These are phyloP conservation scores for Mactromeris polynyma DNA, from an alignment of 2,888 invertebrate species.

Conservation along the genomic window DNA sequence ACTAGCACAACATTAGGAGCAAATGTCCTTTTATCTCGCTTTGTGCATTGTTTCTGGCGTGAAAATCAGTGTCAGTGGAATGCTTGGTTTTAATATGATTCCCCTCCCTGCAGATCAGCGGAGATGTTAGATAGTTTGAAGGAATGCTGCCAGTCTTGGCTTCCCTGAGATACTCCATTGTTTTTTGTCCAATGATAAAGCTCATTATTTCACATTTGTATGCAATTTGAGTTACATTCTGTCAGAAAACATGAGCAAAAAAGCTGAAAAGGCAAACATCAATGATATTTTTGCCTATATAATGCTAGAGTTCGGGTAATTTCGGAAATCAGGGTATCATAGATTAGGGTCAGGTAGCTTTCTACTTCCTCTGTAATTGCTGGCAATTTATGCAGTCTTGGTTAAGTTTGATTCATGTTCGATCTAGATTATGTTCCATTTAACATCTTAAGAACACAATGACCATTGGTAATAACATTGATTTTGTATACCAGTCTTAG, in stretches of 20 bases:
- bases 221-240: neutral
- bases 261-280: neutral
- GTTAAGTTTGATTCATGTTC: no score
- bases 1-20: conserved; percentile 15
- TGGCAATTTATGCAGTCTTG: no score
- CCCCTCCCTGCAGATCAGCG: neutral
- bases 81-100: conserved; percentile 12
- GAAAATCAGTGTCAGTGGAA: conserved; percentile 37
- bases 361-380: no score
- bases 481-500: no score
- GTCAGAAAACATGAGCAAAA: conserved; percentile 1
- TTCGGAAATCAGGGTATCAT: neutral
- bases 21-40: conserved; percentile 43
- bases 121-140: neutral
- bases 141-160: neutral
- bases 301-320: neutral
- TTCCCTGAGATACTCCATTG: conserved; percentile 10
- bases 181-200: conserved; percentile 5
- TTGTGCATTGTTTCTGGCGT: conserved; percentile 44
- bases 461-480: no score
- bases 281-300: neutral
- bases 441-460: no score
- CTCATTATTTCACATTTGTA: conserved; percentile 19
- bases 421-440: no score
- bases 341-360: neutral